Percentiles rank a stretch among this genome's conserved stretches.
Evolutionary conservation across 2,113 vertebrate species (phyloP).

Genomic region (Donacobius atricapilla): DNA sequence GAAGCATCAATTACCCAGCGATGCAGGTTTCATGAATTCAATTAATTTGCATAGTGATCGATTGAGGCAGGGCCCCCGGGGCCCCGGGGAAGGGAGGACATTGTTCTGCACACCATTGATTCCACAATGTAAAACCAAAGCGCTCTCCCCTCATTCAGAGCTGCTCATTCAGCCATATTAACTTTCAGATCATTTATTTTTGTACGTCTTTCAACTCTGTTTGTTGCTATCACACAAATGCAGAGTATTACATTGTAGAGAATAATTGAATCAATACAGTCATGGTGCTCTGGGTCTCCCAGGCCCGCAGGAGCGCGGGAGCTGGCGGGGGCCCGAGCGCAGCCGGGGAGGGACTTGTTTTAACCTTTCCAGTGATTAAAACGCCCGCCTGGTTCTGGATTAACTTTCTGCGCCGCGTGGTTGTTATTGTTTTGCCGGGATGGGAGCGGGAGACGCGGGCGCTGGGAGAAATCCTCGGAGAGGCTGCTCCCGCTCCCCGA

Average conservation of each 20-base stretch:
- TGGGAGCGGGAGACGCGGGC: not conserved
- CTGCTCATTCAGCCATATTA: conserved; percentile 81
- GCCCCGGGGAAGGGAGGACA: conserved; percentile 72
- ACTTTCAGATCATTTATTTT: conserved; percentile 81
- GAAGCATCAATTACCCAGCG: conserved; percentile 76
- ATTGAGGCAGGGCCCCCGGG: conserved; percentile 63
- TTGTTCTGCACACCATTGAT: conserved; percentile 75
- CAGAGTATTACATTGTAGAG: conserved; percentile 76
- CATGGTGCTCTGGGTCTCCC: conserved; percentile 57
- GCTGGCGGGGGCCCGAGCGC: not conserved
- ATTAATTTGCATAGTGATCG: conserved; percentile 79
- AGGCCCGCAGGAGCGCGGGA: not conserved
- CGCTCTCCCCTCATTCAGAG: conserved; percentile 69
- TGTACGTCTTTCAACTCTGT: conserved; percentile 81
- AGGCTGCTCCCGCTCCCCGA: not conserved
- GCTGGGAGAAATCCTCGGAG: accelerated
- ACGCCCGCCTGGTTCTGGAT: not conserved
- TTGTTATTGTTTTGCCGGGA: not conserved
- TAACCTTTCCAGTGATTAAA: conserved; percentile 50
- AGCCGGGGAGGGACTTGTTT: not conserved
- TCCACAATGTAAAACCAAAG: conserved; percentile 74
- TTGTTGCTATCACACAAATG: conserved; percentile 80
- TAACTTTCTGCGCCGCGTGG: not conserved
- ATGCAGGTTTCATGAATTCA: conserved; percentile 74
- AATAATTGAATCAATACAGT: conserved; percentile 78